Evolutionary conservation across 2,888 invertebrate genomes (phyloP), one percentile per base, ranked within the genome.

Genomic region (Leptopilina drosophilae): DNA sequence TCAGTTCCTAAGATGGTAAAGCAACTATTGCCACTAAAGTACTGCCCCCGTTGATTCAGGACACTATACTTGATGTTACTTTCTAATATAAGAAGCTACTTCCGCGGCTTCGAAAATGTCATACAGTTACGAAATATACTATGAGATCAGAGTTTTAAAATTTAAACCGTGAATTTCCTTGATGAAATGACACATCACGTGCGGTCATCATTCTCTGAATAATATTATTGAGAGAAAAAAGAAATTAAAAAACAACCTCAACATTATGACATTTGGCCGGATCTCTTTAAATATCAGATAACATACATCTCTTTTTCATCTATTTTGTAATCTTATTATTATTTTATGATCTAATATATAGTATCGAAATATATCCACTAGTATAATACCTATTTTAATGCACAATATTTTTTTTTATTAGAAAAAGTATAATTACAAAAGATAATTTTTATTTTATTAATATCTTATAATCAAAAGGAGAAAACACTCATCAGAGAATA

Each of bases 71-170:
- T 73, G 56, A 73, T 56, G 73, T 14, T 5, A 73, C 73, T 73
- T 73, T 73, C 73, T 73, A 26, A 69, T 73, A 73, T 40, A 73
- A 73, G 15, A 73, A 73, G 56, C 33, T 56, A 73, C 73, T 73
- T 73, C 56, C 73, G 53, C 33, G 33, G 2, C 73, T 73, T 73
- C n/a, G 56, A 73, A 73, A 73, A 56, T 40, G 26, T 9, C 53
- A 46, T 46, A 46, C 2, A 40, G 6, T 73, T 73, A 73, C 9
- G 73, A 73, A 73, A 56, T 8, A 53, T 56, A 33, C n/a, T 56
- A 49, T 49, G 7, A 33, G 9, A 73, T 56, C 5, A 73, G 56
- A n/a, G 33, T 56, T 53, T 53, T 56, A n/a, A 56, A 56, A n/a
- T 73, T 20, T n/a, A n/a, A 9, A 15, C 14, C 3, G 0, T 53